phyloP scores from a whole-genome alignment of 2,888 invertebrate species.

The Cryptosula pallasiana region DNA sequence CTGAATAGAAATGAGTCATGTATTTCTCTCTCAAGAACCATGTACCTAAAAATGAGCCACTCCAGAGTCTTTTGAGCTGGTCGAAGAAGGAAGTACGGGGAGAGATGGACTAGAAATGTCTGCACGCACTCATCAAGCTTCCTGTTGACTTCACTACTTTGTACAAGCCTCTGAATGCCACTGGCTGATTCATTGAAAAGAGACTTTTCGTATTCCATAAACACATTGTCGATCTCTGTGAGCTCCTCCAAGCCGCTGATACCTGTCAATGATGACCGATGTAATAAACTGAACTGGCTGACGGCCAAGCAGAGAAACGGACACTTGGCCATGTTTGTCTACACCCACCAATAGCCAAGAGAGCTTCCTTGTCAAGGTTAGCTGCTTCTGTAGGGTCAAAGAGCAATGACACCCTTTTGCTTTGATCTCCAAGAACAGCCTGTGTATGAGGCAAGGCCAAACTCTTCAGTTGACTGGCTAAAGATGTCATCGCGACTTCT shows the following conservation, averaged over 20 bases:
- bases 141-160: constrained; percentile 68
- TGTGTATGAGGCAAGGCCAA: constrained; percentile 51
- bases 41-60: constrained; percentile 83
- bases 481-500: constrained; percentile 45
- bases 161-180: constrained; percentile 73
- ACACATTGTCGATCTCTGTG: constrained; percentile 66
- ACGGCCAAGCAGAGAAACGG: no score
- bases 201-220: constrained; percentile 68
- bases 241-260: constrained; percentile 78
- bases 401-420: constrained; percentile 67
- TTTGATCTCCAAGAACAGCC: constrained; percentile 38
- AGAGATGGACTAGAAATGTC: constrained; percentile 70
- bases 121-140: constrained; percentile 70
- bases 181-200: constrained; percentile 73
- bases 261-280: constrained; percentile 55
- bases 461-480: constrained; percentile 52
- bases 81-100: constrained; percentile 82
- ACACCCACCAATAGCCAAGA: constrained; percentile 72
- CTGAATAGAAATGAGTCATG: no score
- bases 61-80: constrained; percentile 85
- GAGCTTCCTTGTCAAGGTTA: constrained; percentile 72
- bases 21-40: no score
- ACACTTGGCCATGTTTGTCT: background rate
- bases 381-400: constrained; percentile 88
- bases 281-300: no score